phyloP scores from a whole-genome alignment of 1,140 invertebrate species.

The Drosophila parabipectinata region DNA sequence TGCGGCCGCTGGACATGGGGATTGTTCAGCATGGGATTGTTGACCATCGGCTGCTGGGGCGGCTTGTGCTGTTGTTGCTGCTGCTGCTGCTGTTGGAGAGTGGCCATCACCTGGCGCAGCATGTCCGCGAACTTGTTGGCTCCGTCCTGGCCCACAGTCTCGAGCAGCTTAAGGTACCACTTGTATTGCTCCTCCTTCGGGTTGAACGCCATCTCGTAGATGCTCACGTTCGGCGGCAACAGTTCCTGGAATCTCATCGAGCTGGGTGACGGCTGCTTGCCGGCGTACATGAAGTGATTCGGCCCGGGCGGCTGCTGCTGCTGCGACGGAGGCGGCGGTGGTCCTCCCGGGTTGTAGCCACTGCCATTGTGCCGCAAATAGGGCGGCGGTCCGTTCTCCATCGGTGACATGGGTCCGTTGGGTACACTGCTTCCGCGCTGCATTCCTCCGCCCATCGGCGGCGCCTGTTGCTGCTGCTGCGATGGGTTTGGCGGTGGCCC shows the following conservation, averaged over 20 bases:
- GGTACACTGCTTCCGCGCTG: slow-evolving; percentile 74
- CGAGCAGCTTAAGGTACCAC: slow-evolving; percentile 78
- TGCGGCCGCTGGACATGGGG: slow-evolving; percentile 66
- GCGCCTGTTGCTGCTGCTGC: slow-evolving; percentile 58
- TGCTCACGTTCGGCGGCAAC: slow-evolving; percentile 81
- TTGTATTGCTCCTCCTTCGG: slow-evolving; percentile 83
- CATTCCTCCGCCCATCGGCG: slow-evolving; percentile 44
- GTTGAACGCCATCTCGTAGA: slow-evolving; percentile 83
- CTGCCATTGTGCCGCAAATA: slow-evolving; percentile 72
- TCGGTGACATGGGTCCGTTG: slow-evolving; percentile 81
- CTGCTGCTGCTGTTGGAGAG: slow-evolving; percentile 57
- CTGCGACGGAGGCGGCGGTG: slow-evolving; percentile 45
- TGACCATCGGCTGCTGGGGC: slow-evolving; percentile 43
- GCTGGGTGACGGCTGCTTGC: slow-evolving; percentile 75
- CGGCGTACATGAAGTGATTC: slow-evolving; percentile 64
- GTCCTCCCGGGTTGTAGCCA: slow-evolving; percentile 53
- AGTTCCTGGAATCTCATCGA: slow-evolving; percentile 75
- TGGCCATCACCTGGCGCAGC: slow-evolving; percentile 73
- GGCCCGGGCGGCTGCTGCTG: slow-evolving; percentile 35
- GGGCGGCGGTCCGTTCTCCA: slow-evolving; percentile 70
- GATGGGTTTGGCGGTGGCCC: slow-evolving; percentile 56
- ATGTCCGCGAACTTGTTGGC: slow-evolving; percentile 83
- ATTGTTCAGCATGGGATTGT: slow-evolving; percentile 59
- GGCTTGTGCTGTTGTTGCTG: slow-evolving; percentile 47
- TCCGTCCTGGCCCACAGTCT: slow-evolving; percentile 80